These are phyloP conservation scores for Hedya salicella DNA, from an alignment of 2,888 invertebrate genomes.

Conservation along the genomic window DNA sequence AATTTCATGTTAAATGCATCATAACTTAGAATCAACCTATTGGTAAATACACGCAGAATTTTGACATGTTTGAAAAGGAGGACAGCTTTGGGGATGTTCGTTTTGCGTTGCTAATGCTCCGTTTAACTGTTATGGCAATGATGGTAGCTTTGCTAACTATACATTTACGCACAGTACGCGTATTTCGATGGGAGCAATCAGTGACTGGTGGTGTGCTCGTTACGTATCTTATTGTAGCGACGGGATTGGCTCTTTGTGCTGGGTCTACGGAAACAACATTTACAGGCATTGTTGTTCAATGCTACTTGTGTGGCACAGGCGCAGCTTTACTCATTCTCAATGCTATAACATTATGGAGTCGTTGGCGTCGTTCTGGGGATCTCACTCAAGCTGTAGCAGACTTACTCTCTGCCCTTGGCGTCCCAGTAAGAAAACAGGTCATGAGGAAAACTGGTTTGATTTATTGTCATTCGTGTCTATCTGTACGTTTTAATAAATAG, in stretches of 20 bases:
- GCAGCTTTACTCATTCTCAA: constrained; percentile 29
- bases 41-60: not conserved
- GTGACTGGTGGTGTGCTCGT: constrained; percentile 35
- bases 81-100: constrained; percentile 2
- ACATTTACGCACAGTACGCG: constrained; percentile 37
- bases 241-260: constrained; percentile 30
- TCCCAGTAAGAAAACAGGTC: constrained; percentile 37
- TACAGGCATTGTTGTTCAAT: constrained; percentile 24
- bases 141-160: constrained; percentile 27
- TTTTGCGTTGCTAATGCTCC: constrained; percentile 22
- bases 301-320: constrained; percentile 34
- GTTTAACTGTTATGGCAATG: constrained; percentile 20
- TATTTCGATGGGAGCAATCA: constrained; percentile 41
- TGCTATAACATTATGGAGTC: constrained; percentile 33
- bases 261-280: constrained; percentile 9
- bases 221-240: constrained; percentile 21
- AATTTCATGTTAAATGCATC: too few species aligned
- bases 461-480: too few species aligned
- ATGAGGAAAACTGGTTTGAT: not conserved
- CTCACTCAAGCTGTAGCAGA: constrained; percentile 40
- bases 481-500: not conserved
- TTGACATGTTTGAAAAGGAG: constrained; percentile 1
- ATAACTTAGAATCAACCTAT: too few species aligned
- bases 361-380: constrained; percentile 34
- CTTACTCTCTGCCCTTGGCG: constrained; percentile 39